Percentiles rank a stretch among this genome's conserved stretches.
Conservation (phyloP, 2,797 vertebrate species). For the Spinus olivaceus region DNA sequence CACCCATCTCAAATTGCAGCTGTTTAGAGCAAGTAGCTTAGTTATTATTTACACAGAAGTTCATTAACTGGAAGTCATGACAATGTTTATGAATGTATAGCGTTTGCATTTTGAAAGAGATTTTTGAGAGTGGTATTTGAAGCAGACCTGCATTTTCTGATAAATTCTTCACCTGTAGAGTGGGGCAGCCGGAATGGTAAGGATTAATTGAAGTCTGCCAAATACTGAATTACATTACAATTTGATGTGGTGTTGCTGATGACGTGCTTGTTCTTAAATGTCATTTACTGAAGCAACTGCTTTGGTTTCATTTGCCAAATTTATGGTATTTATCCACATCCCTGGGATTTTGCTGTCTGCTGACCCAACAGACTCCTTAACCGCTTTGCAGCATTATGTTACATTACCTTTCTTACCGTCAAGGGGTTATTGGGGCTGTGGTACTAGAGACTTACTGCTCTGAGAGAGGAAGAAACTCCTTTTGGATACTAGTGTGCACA, state of each 20-base stretch:
- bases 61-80: neutral
- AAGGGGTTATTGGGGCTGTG: accelerated
- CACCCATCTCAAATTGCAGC: neutral
- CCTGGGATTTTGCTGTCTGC: accelerated
- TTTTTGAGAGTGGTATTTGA: neutral
- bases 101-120: neutral
- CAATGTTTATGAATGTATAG: neutral
- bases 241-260: neutral
- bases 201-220: neutral
- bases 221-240: accelerated
- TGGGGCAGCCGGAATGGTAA: neutral
- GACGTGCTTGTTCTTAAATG: neutral
- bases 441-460: neutral
- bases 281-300: neutral
- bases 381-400: neutral
- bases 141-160: neutral
- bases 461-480: neutral
- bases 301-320: neutral
- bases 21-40: neutral
- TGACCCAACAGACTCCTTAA: neutral
- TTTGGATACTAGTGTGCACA: neutral
- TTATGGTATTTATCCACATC: neutral
- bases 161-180: neutral
- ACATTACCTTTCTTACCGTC: neutral
- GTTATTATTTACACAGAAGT: neutral